A percentile compares a stretch with the other conserved stretches of the same genome.
These are phyloP conservation scores for Gymnocypris eckloni DNA, from an alignment of 2,797 vertebrate species.

Conservation along the genomic window DNA sequence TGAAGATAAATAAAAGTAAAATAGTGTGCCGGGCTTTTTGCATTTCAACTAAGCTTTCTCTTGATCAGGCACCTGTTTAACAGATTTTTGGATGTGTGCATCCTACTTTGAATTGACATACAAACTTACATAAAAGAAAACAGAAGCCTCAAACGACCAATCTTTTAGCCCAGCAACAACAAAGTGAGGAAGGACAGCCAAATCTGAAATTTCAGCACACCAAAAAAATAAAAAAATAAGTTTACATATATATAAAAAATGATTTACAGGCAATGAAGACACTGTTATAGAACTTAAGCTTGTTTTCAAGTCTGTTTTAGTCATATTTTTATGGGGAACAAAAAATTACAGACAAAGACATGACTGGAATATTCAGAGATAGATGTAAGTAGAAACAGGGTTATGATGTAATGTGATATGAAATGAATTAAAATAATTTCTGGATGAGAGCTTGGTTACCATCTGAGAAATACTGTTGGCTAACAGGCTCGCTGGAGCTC, in stretches of 20 bases:
- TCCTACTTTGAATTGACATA: neutral
- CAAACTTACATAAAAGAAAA: too few relatives aligned
- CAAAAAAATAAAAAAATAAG: constrained; percentile 60
- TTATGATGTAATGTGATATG: too few relatives aligned
- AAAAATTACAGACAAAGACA: neutral
- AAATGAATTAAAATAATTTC: constrained; percentile 52
- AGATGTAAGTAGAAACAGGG: neutral
- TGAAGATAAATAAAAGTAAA: too few relatives aligned
- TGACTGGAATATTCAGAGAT: neutral
- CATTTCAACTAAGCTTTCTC: neutral
- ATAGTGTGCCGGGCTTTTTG: too few relatives aligned
- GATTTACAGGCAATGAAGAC: constrained; percentile 64
- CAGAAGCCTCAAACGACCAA: neutral
- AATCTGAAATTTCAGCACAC: constrained; percentile 78
- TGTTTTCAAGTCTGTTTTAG: neutral
- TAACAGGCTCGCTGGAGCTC: constrained; percentile 89
- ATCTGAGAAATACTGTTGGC: constrained; percentile 94
- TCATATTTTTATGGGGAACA: neutral
- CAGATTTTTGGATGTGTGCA: neutral
- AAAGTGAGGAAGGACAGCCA: neutral
- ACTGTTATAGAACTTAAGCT: neutral
- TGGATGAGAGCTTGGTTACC: constrained; percentile 82
- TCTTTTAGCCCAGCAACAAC: neutral
- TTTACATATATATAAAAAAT: too few relatives aligned
- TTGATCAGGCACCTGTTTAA: neutral